These are phyloP conservation scores for Aleiodes sp. DNA, from an alignment of 1,140 invertebrate genomes.

Conservation along the genomic window DNA sequence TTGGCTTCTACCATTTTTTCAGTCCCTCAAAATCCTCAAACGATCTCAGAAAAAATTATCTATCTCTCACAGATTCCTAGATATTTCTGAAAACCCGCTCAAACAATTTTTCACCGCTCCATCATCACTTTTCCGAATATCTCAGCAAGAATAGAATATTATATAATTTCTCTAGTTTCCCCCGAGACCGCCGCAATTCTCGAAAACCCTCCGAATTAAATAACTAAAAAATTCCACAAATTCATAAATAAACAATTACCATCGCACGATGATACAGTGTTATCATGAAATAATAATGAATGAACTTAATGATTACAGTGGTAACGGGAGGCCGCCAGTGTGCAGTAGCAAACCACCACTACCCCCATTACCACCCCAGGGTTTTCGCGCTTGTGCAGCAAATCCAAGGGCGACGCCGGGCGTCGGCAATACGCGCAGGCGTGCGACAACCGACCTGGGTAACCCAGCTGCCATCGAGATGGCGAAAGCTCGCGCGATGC, in stretches of 20 bases:
- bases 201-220: too few species aligned
- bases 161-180: too few species aligned
- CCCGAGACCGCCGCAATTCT: too few species aligned
- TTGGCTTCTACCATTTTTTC: too few species aligned
- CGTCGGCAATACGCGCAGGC: constrained; percentile 58
- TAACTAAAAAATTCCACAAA: too few species aligned
- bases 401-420: constrained; percentile 49
- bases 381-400: constrained; percentile 43
- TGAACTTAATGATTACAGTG: constrained; percentile 29
- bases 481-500: constrained; percentile 65
- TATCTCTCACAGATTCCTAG: too few species aligned
- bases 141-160: too few species aligned
- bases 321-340: constrained; percentile 62
- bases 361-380: constrained; percentile 58
- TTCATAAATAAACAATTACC: not conserved
- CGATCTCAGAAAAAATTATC: too few species aligned
- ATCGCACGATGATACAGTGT: not conserved
- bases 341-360: constrained; percentile 61
- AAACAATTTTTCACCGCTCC: too few species aligned
- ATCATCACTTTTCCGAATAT: too few species aligned
- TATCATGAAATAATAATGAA: not conserved
- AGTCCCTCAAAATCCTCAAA: too few species aligned
- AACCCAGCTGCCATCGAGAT: constrained; percentile 64
- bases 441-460: constrained; percentile 63
- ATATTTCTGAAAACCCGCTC: too few species aligned